Conservation (phyloP, 2,113 vertebrate species). For the western clawed frog (Xenopus tropicalis) region UCB_Xtro_10.0 CM004450.2:94503501-94504000, state of each 20-base stretch:
- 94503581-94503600: neutral
- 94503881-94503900: neutral
- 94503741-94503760: neutral
- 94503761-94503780: neutral
- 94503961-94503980: conserved; percentile 19
- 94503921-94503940: neutral
- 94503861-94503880: neutral
- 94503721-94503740: neutral
- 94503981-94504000: conserved; percentile 31
- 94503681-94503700: conserved; percentile 10
- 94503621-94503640: neutral
- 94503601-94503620: conserved; percentile 12
- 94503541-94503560: neutral
- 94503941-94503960: conserved; percentile 21
- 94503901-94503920: neutral
- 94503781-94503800: neutral
- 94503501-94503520: conserved; percentile 61
- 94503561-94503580: neutral
- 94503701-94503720: conserved; percentile 1
- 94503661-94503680: neutral
- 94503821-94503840: neutral
- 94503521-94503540: neutral
- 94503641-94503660: neutral
- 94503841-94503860: conserved; percentile 1
- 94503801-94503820: conserved; percentile 1